Conservation (phyloP, 2,888 invertebrate species). For the Tetragonula carbonaria region DNA sequence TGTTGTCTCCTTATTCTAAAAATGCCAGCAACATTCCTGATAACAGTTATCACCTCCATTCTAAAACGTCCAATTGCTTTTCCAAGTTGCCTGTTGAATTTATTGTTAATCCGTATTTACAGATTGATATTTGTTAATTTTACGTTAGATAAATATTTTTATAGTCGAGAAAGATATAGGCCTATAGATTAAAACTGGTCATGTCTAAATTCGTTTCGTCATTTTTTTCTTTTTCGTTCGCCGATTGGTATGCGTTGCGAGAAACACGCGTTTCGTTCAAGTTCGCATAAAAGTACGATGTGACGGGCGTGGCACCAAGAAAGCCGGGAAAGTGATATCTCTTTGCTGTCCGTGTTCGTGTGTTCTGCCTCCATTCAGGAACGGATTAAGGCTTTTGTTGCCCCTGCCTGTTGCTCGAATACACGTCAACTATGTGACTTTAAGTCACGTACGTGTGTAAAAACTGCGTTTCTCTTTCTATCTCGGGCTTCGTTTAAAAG, state of each 20-base stretch:
- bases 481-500: not conserved
- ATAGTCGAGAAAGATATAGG: no score
- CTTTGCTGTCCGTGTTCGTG: conserved; percentile 44
- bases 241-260: conserved; percentile 36
- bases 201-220: not conserved
- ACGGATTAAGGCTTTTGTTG: conserved; percentile 37
- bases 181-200: not conserved
- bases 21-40: no score
- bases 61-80: no score
- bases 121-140: no score
- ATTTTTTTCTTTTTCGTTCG: not conserved
- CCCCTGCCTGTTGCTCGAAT: conserved; percentile 20
- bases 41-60: no score
- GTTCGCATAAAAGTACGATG: conserved; percentile 57
- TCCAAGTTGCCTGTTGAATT: no score
- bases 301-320: conserved; percentile 72
- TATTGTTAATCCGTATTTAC: no score
- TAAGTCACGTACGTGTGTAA: not conserved
- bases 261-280: conserved; percentile 45
- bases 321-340: conserved; percentile 76
- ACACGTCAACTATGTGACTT: not conserved
- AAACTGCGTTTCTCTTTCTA: not conserved
- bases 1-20: no score
- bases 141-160: no score
- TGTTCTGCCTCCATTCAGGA: conserved; percentile 57